These are phyloP conservation scores for Tinea pellionella DNA, from an alignment of 2,888 invertebrate species.

Conservation along the genomic window DNA sequence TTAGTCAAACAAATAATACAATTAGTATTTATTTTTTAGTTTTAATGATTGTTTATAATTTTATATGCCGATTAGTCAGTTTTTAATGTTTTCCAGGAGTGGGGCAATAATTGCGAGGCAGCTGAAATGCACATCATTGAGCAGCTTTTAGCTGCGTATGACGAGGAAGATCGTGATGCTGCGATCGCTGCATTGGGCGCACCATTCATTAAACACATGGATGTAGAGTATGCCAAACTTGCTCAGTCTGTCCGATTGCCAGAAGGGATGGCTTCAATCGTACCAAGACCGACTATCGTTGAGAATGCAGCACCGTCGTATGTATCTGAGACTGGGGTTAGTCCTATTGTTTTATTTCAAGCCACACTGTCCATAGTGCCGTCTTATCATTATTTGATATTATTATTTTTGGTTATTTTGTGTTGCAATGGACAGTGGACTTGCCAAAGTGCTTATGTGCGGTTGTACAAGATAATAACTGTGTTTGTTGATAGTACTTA, in stretches of 20 bases:
- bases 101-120: constrained; percentile 88
- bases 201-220: constrained; percentile 92
- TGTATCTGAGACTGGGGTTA: constrained; percentile 43
- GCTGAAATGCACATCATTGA: constrained; percentile 85
- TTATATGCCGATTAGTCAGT: no score
- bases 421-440: no score
- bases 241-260: constrained; percentile 42
- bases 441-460: no score
- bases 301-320: constrained; percentile 80
- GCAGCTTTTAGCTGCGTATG: constrained; percentile 81
- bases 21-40: no score
- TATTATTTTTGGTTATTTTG: no score
- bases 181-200: constrained; percentile 79
- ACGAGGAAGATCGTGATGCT: constrained; percentile 87
- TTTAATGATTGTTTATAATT: no score
- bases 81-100: constrained; percentile 55
- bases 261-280: constrained; percentile 42
- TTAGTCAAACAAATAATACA: no score
- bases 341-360: not conserved
- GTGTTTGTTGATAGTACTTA: no score
- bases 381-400: no score
- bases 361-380: no score
- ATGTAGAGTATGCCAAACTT: constrained; percentile 85
- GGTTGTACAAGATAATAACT: no score
- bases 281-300: constrained; percentile 69